Percentiles rank a stretch among this genome's conserved stretches.
Conservation (phyloP, 2,888 invertebrate species). For the Acanthoscelides obtectus region DNA sequence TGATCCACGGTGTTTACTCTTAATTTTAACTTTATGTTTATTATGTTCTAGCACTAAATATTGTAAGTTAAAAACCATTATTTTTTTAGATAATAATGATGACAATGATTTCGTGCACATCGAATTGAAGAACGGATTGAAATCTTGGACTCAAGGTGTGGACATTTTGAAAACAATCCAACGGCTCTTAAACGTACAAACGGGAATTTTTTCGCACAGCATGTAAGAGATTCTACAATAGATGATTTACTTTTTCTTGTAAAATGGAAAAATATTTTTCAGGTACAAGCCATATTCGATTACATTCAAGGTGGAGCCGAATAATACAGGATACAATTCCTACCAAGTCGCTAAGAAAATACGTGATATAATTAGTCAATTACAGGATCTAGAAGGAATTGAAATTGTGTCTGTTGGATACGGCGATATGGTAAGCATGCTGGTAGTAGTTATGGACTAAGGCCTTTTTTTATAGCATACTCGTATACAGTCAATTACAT, state of each 20-base stretch:
- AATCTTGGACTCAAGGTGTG: conserved; percentile 69
- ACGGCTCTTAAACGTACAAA: conserved; percentile 63
- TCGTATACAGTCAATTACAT: no score
- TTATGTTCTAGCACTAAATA: no score
- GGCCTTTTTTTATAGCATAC: no score
- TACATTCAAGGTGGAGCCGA: conserved; percentile 67
- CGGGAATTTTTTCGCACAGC: conserved; percentile 47
- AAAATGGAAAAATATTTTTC: conserved; percentile 31
- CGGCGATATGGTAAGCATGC: conserved; percentile 64
- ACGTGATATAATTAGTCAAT: conserved; percentile 26
- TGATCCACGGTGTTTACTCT: no score
- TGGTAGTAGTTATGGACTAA: no score
- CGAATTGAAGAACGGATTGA: conserved; percentile 66
- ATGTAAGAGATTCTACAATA: conserved; percentile 52
- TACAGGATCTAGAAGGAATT: conserved; percentile 58
- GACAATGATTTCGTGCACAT: conserved; percentile 79
- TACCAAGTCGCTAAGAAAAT: conserved; percentile 62
- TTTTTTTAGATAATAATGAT: conserved; percentile 31
- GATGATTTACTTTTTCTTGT: neutral
- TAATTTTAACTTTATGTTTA: no score
- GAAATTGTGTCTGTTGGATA: conserved; percentile 70
- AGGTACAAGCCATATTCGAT: conserved; percentile 75
- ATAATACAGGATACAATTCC: conserved; percentile 61
- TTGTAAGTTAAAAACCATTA: no score
- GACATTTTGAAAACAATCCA: conserved; percentile 66